Base-by-base conservation (phyloP, 2,797 vertebrate genomes). In the Enteromius fasciolatus region DNA sequence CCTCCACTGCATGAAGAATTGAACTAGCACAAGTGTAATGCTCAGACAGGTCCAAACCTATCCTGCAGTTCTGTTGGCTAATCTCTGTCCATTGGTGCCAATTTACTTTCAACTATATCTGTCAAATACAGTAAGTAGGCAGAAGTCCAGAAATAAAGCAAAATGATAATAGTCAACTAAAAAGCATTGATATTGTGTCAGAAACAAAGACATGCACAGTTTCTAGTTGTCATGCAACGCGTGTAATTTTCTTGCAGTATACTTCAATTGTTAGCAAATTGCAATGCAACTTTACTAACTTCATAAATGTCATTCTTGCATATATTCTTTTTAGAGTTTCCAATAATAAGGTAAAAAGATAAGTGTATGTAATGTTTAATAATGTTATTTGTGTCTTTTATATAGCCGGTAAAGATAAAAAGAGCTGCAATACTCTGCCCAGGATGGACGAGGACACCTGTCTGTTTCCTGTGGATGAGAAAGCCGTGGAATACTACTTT, bases 401-500 rank as follows among this genome's bases (percentile, higher is more conserved):
- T 48, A 5, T 75, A 95, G 88, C 92, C 93, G 93, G 90, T 15
- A 97, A 98, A 88, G 98, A 99, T 84, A 99, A 99, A 94, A 99
- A 98, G 89, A 91, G 95, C 70, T 97, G 97, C 87, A 61, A n/a
- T 25, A 89, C 90, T 85, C 90, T 98, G 10, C 94, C 97, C 63
- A 95, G 98, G 57, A 88, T 94, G 23, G 97, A 97, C 90, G 96
- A 97, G 88, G 98, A 98, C 87, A 99, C 97, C 85, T 98, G 97
- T 90, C 92, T 99, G 67, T 99, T 98, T 88, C 97, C 98, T 0
- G 95, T 98, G 81, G 97, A 98, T 75, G 96, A 99, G 91, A 99
- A 99, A 89, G 95, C 97, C 0, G 97, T 99, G 84, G 98, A 99
- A 77, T 99, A 98, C 90, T 99, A 97, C 93, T 99, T 99, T 89